A percentile compares a stretch with the other conserved stretches of the same genome.
Conservation (phyloP, 2,888 invertebrate genomes). For the Campoletis raptor region DNA sequence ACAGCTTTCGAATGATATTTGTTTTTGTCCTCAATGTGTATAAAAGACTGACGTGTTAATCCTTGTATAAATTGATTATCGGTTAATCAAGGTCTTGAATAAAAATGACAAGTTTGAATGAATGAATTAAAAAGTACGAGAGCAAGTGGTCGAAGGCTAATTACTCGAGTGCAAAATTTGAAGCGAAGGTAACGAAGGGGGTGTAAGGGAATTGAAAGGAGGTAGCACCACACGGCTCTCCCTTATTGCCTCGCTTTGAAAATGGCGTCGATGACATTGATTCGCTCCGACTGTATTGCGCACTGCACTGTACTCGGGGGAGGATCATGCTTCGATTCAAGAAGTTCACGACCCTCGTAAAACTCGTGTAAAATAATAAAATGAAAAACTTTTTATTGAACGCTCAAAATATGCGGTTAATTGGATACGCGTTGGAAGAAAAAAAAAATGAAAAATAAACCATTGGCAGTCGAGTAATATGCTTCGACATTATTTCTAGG, state of each 20-base stretch:
- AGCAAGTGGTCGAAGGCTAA: constrained; percentile 4
- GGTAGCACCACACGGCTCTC: constrained; percentile 7
- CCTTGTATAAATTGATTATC: not conserved
- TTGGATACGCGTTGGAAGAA: not conserved
- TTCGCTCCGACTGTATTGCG: constrained; percentile 68
- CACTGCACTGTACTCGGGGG: constrained; percentile 61
- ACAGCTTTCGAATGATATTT: too few species aligned
- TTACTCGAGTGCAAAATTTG: constrained; percentile 10
- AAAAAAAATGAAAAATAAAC: not conserved
- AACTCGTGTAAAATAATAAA: not conserved
- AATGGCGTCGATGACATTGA: constrained; percentile 72
- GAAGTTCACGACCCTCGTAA: constrained; percentile 38
- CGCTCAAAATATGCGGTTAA: not conserved
- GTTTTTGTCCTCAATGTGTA: too few species aligned
- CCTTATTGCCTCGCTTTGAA: constrained; percentile 58
- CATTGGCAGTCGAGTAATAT: not conserved
- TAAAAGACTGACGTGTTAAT: not conserved
- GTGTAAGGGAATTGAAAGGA: constrained; percentile 23
- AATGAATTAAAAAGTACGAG: not conserved
- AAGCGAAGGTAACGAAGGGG: not conserved
- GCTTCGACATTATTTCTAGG: not conserved
- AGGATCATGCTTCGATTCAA: constrained; percentile 45
- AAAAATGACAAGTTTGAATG: not conserved
- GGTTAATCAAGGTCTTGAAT: not conserved
- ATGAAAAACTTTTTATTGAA: not conserved